Base-by-base conservation (phyloP, 2,888 invertebrate species). In the Megastigmus dorsalis region DNA sequence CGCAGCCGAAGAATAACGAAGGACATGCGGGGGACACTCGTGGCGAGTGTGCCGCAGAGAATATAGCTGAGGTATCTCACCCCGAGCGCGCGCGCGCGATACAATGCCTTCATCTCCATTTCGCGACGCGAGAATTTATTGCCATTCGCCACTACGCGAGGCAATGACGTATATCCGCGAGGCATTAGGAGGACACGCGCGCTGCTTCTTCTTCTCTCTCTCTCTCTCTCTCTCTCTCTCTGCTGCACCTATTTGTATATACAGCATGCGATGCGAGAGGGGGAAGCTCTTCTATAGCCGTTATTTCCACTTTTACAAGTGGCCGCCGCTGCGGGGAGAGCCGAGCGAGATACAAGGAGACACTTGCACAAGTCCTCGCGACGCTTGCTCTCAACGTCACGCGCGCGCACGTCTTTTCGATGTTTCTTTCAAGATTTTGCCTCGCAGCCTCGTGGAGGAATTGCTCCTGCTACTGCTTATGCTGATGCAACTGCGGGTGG, bases 61-160 rank as follows among this genome's bases (percentile, higher is more conserved):
- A n/a, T n/a, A n/a, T n/a, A n/a, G n/a, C n/a, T n/a, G n/a, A n/a
- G n/a, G n/a, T n/a, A n/a, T n/a, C n/a, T n/a, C n/a, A 48, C 28
- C 7, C 62, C 69, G 52, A 62, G 59, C 74, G 66, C 68, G 45
- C 69, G 52, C 66, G 59, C 74, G 66, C 68, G 45, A 79, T 77
- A 83, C 83, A 83, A 82, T 84, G 82, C 80, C 80, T 79, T 80
- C 79, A 80, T 79, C 80, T 81, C 78, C 80, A 80, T 82, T 82
- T 80, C 78, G 78, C 76, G 78, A 79, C 80, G 80, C 79, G 83
- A 82, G 79, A 82, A 81, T 82, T 81, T 80, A 80, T 80, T 77
- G 77, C 77, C 78, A 73, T 62, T 74, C 77, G 74, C 66, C 78
- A 77, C 72, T 74, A 66, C 76, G 69, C 74, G 60, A 74, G 65